Evolutionary conservation across 2,888 invertebrate genomes (phyloP), one percentile per base, ranked within the genome.

Genomic region (Torymus auratus): DNA sequence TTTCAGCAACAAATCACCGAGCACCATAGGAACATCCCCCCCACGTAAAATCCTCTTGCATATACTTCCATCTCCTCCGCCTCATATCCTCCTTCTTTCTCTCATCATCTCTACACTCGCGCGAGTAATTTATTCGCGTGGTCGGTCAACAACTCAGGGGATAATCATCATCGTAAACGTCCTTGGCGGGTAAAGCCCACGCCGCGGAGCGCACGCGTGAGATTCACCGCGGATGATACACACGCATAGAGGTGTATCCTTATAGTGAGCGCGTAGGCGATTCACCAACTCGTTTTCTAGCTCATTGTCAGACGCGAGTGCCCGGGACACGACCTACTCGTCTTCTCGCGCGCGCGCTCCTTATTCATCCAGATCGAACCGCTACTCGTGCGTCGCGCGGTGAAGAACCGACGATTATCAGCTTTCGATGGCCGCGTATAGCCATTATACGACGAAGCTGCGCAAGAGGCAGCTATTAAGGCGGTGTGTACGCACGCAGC

Each of bases 251-350:
- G 41, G 41, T 41, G 7, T 41, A 41, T 41, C 15, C 12, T 14
- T 1, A 13, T 15, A 14, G 60, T 60, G 53, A 62, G 53, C 50
- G 70, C 53, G 15, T 17, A 62, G 14, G 7, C 15, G 11, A 12
- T 28, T 11, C 41, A 17, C n/a, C 20, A 69, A 41, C 52, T 53
- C 41, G 62, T 77, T 73, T 80, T 81, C 65, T 78, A 81, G 77
- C 77, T 81, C 73, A 81, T 78, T 81, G 77, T 78, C 77, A 74
- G 65, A 41, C 14, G 14, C 58, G 5, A 13, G 68, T 11, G 41
- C 5, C 41, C 41, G 7, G 41, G 41, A 41, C 41, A 7, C 41
- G 73, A 64, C 64, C 41, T 64, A 56, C 62, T 62, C 72, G 15
- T 23, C 58, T 20, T 10, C 61, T 61, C 64, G 28, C 41, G 13